Evolutionary conservation across 2,113 vertebrate genomes (phyloP), one percentile per base, ranked within the genome.

Genomic region (Panthera uncia): DNA sequence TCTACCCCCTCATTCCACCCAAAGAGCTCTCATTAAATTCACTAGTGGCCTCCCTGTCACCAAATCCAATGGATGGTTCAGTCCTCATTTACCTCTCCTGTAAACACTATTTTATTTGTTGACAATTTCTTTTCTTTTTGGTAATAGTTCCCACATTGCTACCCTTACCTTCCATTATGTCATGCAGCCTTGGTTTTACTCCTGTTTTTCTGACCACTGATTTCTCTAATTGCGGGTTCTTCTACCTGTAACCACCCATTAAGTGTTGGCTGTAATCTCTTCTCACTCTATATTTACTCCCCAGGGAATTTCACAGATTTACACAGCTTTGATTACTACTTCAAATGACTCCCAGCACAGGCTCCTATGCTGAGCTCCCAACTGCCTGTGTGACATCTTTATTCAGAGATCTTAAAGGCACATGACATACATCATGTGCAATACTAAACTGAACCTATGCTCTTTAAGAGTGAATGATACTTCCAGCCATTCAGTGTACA

Each of bases 1-100:
- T 87, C 97, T 52, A 73, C 97, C 96, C 33, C 88, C 88, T 95
- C 94, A 91, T 52, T 95, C 92, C 69, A 79, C 83, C 55, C 80
- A 91, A 94, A 95, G 71, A 90, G 38, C 73, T 65, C 81, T 96
- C 97, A 97, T 97, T 97, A 96, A 93, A 96, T 84, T 96, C 76
- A 92, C 95, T 96, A 92, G 63, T 71, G 92, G 92, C 83, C 92
- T 97, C 73, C 36, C 68, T 98, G 83, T 85, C 69, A 94, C 61
- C 71, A 95, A 96, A 94, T 94, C 69, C 66, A 92, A 9, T 57
- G 38, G 85, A 63, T 81, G 55, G 23, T 55, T 88, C 82, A 91
- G 94, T 88, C 84, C 76, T 95, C 38, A 68, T 93, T 96, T 92
- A 81, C 92, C 66, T 97, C 63, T 94, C 29, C 4, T 80, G 41